These are phyloP conservation scores for Medauroidea extradentata DNA, from an alignment of 1,140 invertebrate species.

Conservation along the genomic window DNA sequence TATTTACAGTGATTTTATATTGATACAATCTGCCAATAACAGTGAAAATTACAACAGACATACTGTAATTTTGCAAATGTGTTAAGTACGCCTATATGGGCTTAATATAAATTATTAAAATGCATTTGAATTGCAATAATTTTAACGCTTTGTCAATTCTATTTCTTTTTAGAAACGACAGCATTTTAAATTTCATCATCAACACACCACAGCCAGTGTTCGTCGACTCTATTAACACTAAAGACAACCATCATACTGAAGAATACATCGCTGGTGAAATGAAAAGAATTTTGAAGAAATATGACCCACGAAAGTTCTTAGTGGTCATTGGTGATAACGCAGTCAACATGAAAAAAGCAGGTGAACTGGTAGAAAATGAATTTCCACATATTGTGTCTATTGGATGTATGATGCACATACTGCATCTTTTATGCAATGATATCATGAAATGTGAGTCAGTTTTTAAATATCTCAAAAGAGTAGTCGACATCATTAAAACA, in stretches of 20 bases:
- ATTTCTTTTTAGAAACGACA: no score
- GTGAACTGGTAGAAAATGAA: slow-evolving; percentile 20
- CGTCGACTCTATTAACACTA: slow-evolving; percentile 24
- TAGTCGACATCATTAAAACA: not conserved
- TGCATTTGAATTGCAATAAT: no score
- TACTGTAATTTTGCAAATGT: no score
- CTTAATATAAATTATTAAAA: no score
- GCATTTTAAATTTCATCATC: slow-evolving; percentile 31
- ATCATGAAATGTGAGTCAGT: not conserved
- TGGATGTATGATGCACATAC: not conserved
- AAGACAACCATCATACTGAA: slow-evolving; percentile 25
- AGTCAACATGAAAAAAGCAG: slow-evolving; percentile 26
- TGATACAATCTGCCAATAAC: no score
- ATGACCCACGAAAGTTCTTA: slow-evolving; percentile 29
- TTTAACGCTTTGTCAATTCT: no score
- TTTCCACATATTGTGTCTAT: not conserved
- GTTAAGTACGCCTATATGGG: no score
- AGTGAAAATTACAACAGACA: no score
- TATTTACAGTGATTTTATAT: no score
- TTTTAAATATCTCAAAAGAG: not conserved
- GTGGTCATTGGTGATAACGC: slow-evolving; percentile 30
- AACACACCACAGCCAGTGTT: slow-evolving; percentile 33
- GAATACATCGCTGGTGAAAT: slow-evolving; percentile 25
- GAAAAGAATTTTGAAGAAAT: slow-evolving; percentile 26
- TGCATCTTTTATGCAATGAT: slow-evolving; percentile 2